phyloP scores from a whole-genome alignment of 2,797 vertebrate genomes.

The Sternotherus odoratus region DNA sequence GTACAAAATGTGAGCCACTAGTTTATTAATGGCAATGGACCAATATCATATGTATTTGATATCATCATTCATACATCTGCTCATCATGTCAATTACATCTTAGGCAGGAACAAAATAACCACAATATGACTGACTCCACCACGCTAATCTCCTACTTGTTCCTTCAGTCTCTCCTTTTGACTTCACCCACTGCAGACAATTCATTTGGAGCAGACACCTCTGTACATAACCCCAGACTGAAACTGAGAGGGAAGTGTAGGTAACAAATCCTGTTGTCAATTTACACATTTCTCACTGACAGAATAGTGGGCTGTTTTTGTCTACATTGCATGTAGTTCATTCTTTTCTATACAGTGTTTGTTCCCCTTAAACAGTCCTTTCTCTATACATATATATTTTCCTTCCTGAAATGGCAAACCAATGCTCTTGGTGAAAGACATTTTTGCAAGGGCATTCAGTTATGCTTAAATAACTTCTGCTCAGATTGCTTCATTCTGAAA shows the following conservation, averaged over 20 bases:
- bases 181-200: neutral
- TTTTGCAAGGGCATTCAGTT: neutral
- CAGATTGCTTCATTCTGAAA: neutral
- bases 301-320: neutral
- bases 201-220: neutral
- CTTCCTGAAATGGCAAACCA: neutral
- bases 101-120: neutral
- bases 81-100: neutral
- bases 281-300: neutral
- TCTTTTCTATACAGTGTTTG: neutral
- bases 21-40: neutral
- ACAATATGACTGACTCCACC: neutral
- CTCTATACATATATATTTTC: neutral
- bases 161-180: neutral
- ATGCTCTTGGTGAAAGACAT: neutral
- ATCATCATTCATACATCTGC: neutral
- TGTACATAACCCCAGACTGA: neutral
- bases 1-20: neutral
- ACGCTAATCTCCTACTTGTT: neutral
- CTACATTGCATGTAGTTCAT: neutral
- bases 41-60: neutral
- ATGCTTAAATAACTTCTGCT: neutral
- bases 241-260: neutral
- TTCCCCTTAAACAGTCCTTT: neutral
- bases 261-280: neutral